A percentile compares a stretch with the other conserved stretches of the same genome.
Conservation (phyloP, 2,113 vertebrate species). For the Chaetura pelagica region DNA sequence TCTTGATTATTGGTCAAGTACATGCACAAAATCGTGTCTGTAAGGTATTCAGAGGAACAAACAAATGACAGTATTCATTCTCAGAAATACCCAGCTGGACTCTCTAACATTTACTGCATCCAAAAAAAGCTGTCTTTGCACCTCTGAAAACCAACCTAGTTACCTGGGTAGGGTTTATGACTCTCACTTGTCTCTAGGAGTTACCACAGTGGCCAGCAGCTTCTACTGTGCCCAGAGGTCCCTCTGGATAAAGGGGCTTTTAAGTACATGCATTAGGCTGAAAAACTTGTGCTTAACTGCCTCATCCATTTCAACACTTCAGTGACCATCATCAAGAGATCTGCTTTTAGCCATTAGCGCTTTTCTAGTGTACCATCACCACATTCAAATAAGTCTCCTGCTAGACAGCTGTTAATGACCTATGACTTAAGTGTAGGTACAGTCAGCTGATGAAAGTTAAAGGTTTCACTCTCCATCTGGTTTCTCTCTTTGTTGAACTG, state of each 20-base stretch:
- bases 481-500: not conserved
- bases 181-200: not conserved
- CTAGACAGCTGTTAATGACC: not conserved
- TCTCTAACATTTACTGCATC: not conserved
- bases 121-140: not conserved
- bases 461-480: fast-evolving
- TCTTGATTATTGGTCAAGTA: not conserved
- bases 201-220: not conserved
- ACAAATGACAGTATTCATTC: not conserved
- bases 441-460: not conserved
- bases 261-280: not conserved
- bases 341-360: not conserved
- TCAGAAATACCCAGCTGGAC: not conserved
- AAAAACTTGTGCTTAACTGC: not conserved
- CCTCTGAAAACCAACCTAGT: not conserved
- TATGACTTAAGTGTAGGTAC: not conserved
- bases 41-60: not conserved
- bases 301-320: not conserved
- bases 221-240: not conserved
- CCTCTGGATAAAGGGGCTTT: not conserved
- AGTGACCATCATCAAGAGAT: not conserved
- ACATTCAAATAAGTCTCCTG: not conserved
- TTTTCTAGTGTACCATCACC: not conserved
- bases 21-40: not conserved
- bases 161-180: fast-evolving